These are phyloP conservation scores for Penaeus japonicus DNA, from an alignment of 1,140 invertebrate species.

Conservation along the genomic window DNA sequence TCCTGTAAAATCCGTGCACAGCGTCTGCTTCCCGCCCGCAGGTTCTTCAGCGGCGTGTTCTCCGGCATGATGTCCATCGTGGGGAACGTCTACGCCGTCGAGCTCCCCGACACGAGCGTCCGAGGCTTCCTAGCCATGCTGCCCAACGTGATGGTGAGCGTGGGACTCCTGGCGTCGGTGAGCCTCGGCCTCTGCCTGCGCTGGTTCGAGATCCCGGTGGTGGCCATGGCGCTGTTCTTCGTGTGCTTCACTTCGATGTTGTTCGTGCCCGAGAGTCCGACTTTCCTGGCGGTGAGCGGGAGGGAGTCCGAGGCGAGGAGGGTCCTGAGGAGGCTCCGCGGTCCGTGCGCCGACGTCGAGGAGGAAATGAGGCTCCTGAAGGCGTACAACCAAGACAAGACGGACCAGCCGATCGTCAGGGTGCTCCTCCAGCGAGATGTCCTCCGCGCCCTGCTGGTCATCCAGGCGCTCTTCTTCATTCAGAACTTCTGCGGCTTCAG, in stretches of 20 bases:
- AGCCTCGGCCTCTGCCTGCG: too few species aligned
- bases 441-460: not conserved
- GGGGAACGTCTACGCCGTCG: too few species aligned
- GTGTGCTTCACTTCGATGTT: not conserved
- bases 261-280: conserved; percentile 37
- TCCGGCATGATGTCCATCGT: too few species aligned
- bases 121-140: too few species aligned
- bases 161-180: too few species aligned
- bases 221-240: too few species aligned
- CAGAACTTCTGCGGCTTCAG: conserved; percentile 13
- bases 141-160: too few species aligned
- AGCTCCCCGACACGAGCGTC: too few species aligned
- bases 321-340: not conserved
- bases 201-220: too few species aligned
- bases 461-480: conserved; percentile 14
- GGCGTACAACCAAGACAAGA: not conserved
- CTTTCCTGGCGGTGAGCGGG: conserved; percentile 1
- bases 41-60: too few species aligned
- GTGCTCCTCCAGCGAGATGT: not conserved
- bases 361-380: not conserved
- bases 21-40: too few species aligned
- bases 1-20: too few species aligned
- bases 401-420: not conserved
- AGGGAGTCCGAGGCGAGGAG: not conserved
- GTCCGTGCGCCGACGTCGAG: not conserved